phyloP scores from a whole-genome alignment of 1,140 invertebrate species.

The Caenorhabditis remanei region DNA sequence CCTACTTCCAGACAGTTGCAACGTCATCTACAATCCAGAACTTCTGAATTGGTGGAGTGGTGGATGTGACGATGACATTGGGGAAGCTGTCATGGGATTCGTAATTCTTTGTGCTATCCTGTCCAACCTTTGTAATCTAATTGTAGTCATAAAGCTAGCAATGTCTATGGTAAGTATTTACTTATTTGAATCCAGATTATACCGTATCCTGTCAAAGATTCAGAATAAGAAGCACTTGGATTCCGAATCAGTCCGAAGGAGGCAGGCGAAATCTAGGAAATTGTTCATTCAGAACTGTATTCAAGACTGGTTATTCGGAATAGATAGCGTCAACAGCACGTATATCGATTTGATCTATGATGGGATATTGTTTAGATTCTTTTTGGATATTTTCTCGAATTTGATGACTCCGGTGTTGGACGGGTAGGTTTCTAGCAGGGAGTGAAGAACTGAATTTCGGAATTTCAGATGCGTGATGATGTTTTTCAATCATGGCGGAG shows the following conservation, averaged over 20 bases:
- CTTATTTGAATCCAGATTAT: not conserved
- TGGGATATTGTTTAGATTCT: not conserved
- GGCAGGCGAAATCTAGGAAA: not conserved
- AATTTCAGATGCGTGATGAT: conserved; percentile 1
- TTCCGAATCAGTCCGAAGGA: not conserved
- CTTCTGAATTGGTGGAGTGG: conserved; percentile 34
- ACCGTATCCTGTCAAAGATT: not conserved
- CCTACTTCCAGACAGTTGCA: not conserved
- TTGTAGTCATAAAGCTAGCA: not conserved
- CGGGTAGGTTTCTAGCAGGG: not conserved
- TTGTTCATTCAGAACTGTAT: conserved; percentile 35
- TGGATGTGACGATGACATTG: not conserved
- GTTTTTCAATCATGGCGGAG: not conserved
- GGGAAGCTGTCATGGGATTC: not conserved
- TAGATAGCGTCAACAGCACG: conserved; percentile 13
- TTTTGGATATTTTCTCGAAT: conserved; percentile 26
- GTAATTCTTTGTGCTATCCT: not conserved
- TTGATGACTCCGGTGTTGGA: conserved; percentile 21
- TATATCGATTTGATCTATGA: not conserved
- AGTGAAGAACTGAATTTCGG: not conserved
- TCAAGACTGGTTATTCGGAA: conserved; percentile 27
- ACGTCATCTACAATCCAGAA: conserved; percentile 20
- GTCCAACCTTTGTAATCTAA: not conserved
- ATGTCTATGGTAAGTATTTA: not conserved
- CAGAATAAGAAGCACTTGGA: not conserved